phyloP scores from a whole-genome alignment of 2,797 vertebrate species.

The Buphagus erythrorhynchus region DNA sequence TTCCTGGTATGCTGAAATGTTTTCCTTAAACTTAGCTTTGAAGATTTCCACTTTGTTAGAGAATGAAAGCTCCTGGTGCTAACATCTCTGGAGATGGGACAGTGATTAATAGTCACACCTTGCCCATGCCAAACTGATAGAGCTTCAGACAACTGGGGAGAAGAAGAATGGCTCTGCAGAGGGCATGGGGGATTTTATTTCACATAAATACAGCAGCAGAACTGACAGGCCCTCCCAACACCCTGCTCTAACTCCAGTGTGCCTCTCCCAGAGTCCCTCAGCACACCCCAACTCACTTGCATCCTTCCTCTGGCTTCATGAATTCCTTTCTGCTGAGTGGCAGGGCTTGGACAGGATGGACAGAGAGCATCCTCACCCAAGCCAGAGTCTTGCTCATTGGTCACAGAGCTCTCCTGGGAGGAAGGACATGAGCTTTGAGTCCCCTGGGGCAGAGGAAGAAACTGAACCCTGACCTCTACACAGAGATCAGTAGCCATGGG shows the following conservation, averaged over 20 bases:
- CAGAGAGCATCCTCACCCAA: conserved; percentile 23
- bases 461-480: conserved; percentile 28
- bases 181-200: not conserved
- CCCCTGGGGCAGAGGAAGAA: conserved; percentile 14
- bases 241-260: not conserved
- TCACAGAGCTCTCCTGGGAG: not conserved
- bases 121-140: not conserved
- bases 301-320: not conserved
- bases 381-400: not conserved
- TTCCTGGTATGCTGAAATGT: not conserved
- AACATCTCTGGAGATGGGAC: not conserved
- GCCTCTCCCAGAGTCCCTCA: not conserved
- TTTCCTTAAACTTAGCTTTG: not conserved
- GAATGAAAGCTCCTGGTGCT: conserved; percentile 15
- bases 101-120: conserved; percentile 21
- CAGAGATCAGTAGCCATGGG: conserved; percentile 7
- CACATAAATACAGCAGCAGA: not conserved
- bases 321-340: conserved; percentile 61
- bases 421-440: not conserved
- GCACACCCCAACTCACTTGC: not conserved
- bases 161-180: not conserved
- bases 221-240: not conserved
- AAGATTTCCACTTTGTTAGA: not conserved
- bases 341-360: conserved; percentile 13
- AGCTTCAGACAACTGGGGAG: not conserved